These are phyloP conservation scores for Choreutis nemorana DNA, from an alignment of 2,888 invertebrate genomes.

Conservation along the genomic window DNA sequence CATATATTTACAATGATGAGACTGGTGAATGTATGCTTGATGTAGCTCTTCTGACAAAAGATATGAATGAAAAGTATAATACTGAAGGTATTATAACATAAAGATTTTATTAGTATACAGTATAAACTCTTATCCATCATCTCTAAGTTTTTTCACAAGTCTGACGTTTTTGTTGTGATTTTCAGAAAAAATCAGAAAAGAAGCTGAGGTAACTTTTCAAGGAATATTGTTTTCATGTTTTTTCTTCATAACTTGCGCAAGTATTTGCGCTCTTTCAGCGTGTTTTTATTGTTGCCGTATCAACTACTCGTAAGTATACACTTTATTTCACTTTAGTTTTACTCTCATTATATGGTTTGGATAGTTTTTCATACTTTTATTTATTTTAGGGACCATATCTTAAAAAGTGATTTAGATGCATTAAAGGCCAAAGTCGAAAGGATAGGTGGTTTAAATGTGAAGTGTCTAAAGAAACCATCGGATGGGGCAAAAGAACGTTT, in stretches of 20 bases:
- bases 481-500: conserved; percentile 12
- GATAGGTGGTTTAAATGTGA: no score
- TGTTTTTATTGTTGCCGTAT: conserved; percentile 42
- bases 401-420: conserved; percentile 29
- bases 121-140: neutral
- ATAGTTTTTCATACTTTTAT: no score
- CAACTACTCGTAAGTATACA: conserved; percentile 30
- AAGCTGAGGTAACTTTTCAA: conserved; percentile 30
- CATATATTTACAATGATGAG: conserved; percentile 27
- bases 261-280: conserved; percentile 25
- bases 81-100: conserved; percentile 25
- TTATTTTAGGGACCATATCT: conserved; percentile 29
- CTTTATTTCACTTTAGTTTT: conserved; percentile 1
- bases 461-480: conserved; percentile 18
- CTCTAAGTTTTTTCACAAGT: neutral
- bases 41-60: conserved; percentile 22
- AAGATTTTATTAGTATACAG: neutral
- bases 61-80: conserved; percentile 20
- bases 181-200: conserved; percentile 29
- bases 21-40: conserved; percentile 28
- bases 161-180: conserved; percentile 8
- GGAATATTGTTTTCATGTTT: conserved; percentile 31
- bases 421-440: conserved; percentile 29
- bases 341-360: neutral
- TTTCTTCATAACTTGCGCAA: conserved; percentile 30